Evolutionary conservation across 2,888 invertebrate species (phyloP).

Genomic region (Dryocosmus kuriphilus): DNA sequence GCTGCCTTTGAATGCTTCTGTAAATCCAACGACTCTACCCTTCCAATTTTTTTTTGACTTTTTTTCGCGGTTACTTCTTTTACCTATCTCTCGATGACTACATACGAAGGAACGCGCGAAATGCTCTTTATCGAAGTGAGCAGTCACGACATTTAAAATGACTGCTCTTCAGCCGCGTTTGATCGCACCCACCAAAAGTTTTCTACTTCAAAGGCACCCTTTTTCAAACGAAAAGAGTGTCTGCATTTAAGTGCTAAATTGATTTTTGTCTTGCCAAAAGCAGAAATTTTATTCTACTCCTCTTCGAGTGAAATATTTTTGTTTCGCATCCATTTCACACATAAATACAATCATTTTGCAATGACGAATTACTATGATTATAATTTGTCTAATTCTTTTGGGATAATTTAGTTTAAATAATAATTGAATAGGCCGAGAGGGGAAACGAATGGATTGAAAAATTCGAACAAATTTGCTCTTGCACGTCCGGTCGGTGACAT

Average conservation of each 20-base stretch:
- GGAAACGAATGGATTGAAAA: neutral
- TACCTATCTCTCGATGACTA: constrained; percentile 29
- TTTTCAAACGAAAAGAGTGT: neutral
- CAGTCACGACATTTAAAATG: constrained; percentile 39
- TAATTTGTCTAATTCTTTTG: too few species aligned
- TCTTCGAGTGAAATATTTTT: neutral
- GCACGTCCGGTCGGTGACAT: constrained; percentile 71
- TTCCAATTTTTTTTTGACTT: constrained; percentile 45
- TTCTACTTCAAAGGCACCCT: constrained; percentile 30
- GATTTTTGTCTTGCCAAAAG: constrained; percentile 14
- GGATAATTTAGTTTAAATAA: too few species aligned
- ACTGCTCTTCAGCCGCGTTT: constrained; percentile 36
- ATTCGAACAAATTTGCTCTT: constrained; percentile 21
- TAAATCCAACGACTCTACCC: constrained; percentile 52
- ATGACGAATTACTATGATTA: too few species aligned
- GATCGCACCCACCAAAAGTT: constrained; percentile 30
- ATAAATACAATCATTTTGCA: too few species aligned
- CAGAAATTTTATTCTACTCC: neutral
- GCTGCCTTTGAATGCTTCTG: constrained; percentile 62
- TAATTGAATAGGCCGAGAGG: too few species aligned
- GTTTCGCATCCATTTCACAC: too few species aligned
- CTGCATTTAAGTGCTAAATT: constrained; percentile 36
- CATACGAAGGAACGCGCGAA: constrained; percentile 23
- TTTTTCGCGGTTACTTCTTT: constrained; percentile 13
- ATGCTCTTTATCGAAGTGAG: constrained; percentile 27